phyloP scores from a whole-genome alignment of 2,888 invertebrate genomes.

The Folsomia candida region DNA sequence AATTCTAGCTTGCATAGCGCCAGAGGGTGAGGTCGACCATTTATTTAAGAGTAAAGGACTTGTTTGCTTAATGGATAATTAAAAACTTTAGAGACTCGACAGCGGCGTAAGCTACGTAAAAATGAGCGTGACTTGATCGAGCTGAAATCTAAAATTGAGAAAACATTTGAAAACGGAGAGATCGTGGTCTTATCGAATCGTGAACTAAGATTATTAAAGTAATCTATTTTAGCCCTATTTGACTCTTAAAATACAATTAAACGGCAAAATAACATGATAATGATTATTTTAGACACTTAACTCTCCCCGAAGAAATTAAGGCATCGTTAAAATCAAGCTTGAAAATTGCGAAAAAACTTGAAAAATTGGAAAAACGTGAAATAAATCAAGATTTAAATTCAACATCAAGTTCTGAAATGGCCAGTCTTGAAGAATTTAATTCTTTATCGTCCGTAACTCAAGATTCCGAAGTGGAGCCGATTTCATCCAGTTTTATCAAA shows the following conservation, averaged over 20 bases:
- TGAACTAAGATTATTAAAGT: conserved; percentile 80
- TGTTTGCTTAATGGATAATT: no score
- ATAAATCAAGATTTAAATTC: neutral
- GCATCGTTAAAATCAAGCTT: conserved; percentile 85
- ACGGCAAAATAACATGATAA: conserved; percentile 17
- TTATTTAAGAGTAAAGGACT: no score
- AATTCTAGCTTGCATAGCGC: conserved; percentile 75
- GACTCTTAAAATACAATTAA: neutral
- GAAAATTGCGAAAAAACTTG: conserved; percentile 87
- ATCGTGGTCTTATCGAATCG: conserved; percentile 87
- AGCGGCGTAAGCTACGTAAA: conserved; percentile 83
- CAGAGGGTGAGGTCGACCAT: no score
- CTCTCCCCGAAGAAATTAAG: conserved; percentile 86
- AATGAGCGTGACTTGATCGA: conserved; percentile 88
- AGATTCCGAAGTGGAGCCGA: neutral
- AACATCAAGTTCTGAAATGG: conserved; percentile 65
- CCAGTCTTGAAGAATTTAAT: conserved; percentile 64
- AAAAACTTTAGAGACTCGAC: conserved; percentile 84
- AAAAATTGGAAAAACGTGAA: conserved; percentile 78
- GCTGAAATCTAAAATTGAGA: conserved; percentile 69
- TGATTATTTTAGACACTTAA: conserved; percentile 66
- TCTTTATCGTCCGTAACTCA: neutral
- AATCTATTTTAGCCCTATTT: neutral
- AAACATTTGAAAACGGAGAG: conserved; percentile 55
- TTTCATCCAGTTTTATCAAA: neutral